phyloP scores from a whole-genome alignment of 2,888 invertebrate species.

The Dasysyrphus tricinctus region DNA sequence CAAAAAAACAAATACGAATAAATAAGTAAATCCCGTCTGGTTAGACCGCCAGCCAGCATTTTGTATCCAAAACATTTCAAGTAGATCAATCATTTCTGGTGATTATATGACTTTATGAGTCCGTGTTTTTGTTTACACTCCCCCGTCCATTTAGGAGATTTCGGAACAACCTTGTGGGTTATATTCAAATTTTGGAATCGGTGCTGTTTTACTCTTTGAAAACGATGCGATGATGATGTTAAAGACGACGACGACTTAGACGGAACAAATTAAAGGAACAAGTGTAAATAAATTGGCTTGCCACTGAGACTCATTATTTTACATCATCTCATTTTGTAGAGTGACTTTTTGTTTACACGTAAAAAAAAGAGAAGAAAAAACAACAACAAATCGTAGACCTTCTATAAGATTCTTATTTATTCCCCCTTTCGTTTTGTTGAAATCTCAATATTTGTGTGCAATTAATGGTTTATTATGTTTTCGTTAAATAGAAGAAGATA shows the following conservation, averaged over 20 bases:
- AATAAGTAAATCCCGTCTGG: conserved; percentile 69
- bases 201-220: conserved; percentile 45
- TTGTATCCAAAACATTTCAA: conserved; percentile 75
- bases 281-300: conserved; percentile 75
- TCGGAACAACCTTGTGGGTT: conserved; percentile 50
- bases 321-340: conserved; percentile 22
- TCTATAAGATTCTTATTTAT: conserved; percentile 22
- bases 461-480: conserved; percentile 74
- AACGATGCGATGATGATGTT: conserved; percentile 65
- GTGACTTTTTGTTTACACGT: conserved; percentile 26
- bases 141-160: conserved; percentile 41
- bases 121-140: conserved; percentile 71
- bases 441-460: conserved; percentile 75
- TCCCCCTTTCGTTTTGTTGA: conserved; percentile 59
- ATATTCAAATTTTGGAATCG: conserved; percentile 29
- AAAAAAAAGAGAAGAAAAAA: neutral
- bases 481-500: conserved; percentile 47
- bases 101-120: conserved; percentile 62
- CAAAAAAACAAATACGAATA: conserved; percentile 56
- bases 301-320: conserved; percentile 64
- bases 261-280: conserved; percentile 56
- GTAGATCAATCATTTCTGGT: conserved; percentile 73
- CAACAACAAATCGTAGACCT: conserved; percentile 22
- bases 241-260: conserved; percentile 4
- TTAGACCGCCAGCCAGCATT: conserved; percentile 67